phyloP scores from a whole-genome alignment of 2,113 vertebrate species.

The Coreoperca whiteheadi region DNA sequence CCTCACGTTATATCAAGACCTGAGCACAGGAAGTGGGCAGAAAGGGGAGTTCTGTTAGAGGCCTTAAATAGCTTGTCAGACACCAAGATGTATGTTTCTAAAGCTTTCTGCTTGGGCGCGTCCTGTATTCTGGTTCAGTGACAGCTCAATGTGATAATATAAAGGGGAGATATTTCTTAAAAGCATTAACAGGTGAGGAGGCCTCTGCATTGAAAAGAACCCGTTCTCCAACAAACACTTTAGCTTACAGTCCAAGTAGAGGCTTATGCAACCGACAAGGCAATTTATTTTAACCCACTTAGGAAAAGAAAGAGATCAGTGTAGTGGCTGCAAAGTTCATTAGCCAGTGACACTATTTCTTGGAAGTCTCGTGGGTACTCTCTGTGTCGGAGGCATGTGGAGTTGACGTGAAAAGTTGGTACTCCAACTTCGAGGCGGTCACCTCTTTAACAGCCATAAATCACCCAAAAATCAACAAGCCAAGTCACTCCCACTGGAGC shows the following conservation, averaged over 20 bases:
- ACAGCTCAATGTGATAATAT: slow-evolving; percentile 17
- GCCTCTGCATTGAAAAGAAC: slow-evolving; percentile 15
- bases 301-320: slow-evolving; percentile 61
- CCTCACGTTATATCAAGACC: slow-evolving; percentile 25
- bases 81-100: slow-evolving; percentile 15
- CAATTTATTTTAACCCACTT: slow-evolving; percentile 65
- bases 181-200: slow-evolving; percentile 41
- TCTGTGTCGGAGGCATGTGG: slow-evolving; percentile 35
- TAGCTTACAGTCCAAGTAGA: slow-evolving; percentile 13
- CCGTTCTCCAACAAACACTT: slow-evolving; percentile 17
- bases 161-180: slow-evolving; percentile 41
- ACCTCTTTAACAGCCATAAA: slow-evolving; percentile 64
- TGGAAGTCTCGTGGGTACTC: slow-evolving; percentile 52
- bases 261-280: slow-evolving; percentile 32
- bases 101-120: slow-evolving; percentile 13
- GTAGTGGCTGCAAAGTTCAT: slow-evolving; percentile 70
- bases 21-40: slow-evolving; percentile 71
- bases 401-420: slow-evolving; percentile 40
- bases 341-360: slow-evolving; percentile 66
- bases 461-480: slow-evolving; percentile 66
- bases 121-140: slow-evolving; percentile 29
- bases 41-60: slow-evolving; percentile 68
- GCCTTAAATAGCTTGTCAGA: slow-evolving; percentile 59
- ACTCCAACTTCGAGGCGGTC: slow-evolving; percentile 58
- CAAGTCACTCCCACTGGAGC: slow-evolving; percentile 42